These are phyloP conservation scores for Aeoliscus strigatus DNA, from an alignment of 2,797 vertebrate genomes.

Conservation along the genomic window DNA sequence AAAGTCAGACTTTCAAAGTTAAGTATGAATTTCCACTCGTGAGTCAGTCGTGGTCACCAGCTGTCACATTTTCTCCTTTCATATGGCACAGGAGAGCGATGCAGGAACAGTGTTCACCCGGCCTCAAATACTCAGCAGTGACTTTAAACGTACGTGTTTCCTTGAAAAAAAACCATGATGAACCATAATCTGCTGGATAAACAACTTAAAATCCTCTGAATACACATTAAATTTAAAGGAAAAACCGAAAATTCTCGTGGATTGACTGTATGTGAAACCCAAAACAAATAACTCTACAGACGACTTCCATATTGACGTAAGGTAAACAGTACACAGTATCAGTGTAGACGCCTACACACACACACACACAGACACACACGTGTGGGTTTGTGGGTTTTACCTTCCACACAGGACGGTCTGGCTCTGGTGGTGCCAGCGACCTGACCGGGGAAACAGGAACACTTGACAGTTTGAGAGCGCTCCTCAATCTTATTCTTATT, in stretches of 20 bases:
- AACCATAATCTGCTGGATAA: conserved; percentile 1
- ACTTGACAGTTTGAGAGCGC: conserved; percentile 94
- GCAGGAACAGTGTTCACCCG: conserved; percentile 8
- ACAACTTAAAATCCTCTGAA: too few relatives aligned
- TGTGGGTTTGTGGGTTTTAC: conserved; percentile 63
- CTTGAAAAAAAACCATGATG: conserved; percentile 4
- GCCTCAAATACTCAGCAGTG: conserved; percentile 33
- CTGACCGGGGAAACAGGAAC: conserved; percentile 94
- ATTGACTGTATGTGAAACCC: too few relatives aligned
- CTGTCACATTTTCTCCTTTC: conserved; percentile 24
- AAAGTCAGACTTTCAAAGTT: conserved; percentile 37
- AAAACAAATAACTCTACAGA: too few relatives aligned
- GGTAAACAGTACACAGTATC: background rate
- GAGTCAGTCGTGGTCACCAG: conserved; percentile 11
- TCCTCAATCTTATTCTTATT: conserved; percentile 98
- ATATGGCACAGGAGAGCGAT: conserved; percentile 13
- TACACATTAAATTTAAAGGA: too few relatives aligned
- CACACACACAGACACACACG: background rate
- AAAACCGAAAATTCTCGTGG: too few relatives aligned
- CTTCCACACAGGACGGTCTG: conserved; percentile 95
- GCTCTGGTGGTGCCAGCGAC: conserved; percentile 91
- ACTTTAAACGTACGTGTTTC: conserved; percentile 28
- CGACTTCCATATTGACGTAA: background rate
- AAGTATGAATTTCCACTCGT: conserved; percentile 30
- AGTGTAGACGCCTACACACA: background rate